A percentile compares a stretch with the other conserved stretches of the same genome.
phyloP scores from a whole-genome alignment of 2,888 invertebrate species.

The Spilarctia lutea region DNA sequence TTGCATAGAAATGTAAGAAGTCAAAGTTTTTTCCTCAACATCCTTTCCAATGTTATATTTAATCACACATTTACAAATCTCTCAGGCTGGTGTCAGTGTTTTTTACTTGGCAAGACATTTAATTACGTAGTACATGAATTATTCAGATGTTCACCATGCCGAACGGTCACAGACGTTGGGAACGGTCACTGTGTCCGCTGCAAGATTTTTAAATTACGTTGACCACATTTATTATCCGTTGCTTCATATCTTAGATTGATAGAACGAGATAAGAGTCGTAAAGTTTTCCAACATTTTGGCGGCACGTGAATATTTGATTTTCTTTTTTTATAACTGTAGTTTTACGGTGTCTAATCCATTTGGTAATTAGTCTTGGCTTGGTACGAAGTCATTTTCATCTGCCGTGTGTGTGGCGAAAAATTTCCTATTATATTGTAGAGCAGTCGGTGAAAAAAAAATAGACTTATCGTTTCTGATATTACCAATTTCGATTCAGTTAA shows the following conservation, averaged over 20 bases:
- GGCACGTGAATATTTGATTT: not conserved
- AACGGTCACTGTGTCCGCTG: conserved; percentile 68
- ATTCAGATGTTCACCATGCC: conserved; percentile 75
- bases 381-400: not conserved
- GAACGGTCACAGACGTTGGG: conserved; percentile 83
- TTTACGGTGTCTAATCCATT: not conserved
- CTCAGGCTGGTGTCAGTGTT: conserved; percentile 79
- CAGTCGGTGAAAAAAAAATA: not conserved
- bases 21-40: not conserved
- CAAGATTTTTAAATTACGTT: conserved; percentile 55
- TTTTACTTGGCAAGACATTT: conserved; percentile 78
- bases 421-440: not conserved
- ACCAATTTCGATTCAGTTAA: not conserved
- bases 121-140: conserved; percentile 81
- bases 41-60: conserved; percentile 24
- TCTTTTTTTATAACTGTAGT: conserved; percentile 10
- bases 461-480: not conserved
- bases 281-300: conserved; percentile 41
- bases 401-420: not conserved
- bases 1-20: not conserved
- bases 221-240: conserved; percentile 50
- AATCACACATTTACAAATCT: conserved; percentile 62
- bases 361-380: not conserved
- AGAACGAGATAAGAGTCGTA: conserved; percentile 47
- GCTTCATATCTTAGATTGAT: conserved; percentile 49